Conservation (phyloP, 2,113 vertebrate species). For the Bombycilla garrulus region DNA sequence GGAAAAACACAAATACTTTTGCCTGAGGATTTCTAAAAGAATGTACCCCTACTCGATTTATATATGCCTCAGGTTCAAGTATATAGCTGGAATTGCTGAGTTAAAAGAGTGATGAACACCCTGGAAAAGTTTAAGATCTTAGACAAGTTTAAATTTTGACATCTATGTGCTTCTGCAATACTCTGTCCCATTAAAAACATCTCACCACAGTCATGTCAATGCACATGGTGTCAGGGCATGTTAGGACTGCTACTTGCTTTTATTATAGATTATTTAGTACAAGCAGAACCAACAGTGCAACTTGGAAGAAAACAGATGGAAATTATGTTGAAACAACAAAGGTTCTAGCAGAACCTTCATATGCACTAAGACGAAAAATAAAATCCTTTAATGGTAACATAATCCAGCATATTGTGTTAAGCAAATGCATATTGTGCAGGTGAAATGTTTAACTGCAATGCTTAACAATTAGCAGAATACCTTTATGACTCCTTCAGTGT, state of each 20-base stretch:
- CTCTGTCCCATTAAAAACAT: neutral
- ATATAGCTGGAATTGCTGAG: neutral
- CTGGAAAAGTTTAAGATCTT: neutral
- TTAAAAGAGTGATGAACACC: neutral
- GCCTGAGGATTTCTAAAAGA: neutral
- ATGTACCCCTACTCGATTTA: fast-evolving
- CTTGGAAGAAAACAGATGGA: neutral
- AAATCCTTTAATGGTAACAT: neutral
- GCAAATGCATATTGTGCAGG: neutral
- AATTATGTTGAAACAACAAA: neutral
- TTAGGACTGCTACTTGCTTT: neutral
- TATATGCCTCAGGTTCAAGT: neutral
- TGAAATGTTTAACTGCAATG: neutral
- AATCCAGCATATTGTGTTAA: neutral
- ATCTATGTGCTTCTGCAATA: neutral
- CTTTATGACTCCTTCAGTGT: neutral
- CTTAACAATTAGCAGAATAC: neutral
- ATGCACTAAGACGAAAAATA: neutral
- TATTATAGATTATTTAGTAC: neutral
- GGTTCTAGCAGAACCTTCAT: neutral
- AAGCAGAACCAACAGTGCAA: neutral
- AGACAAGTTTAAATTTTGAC: neutral
- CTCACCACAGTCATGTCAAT: fast-evolving
- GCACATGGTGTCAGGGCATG: neutral
- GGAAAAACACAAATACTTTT: neutral